These are phyloP conservation scores for Leucophenga montana DNA, from an alignment of 2,888 invertebrate species.

Conservation along the genomic window DNA sequence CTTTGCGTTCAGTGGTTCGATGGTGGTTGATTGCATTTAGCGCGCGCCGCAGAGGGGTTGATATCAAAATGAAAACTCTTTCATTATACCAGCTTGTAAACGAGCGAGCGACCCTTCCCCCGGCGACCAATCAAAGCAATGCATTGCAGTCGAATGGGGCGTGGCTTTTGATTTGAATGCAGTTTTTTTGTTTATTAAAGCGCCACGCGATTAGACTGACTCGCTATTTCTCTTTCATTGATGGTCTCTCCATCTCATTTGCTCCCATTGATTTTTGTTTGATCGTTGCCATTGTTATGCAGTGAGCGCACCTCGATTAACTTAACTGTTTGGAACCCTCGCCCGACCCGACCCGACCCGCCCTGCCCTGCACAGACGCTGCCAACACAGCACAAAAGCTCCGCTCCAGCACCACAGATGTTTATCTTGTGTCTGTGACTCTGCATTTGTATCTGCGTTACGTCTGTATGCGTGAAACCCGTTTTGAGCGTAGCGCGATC, in stretches of 20 bases:
- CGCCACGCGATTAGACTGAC: slow-evolving; percentile 29
- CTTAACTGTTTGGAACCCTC: neutral
- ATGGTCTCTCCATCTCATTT: slow-evolving; percentile 31
- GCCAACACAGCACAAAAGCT: slow-evolving; percentile 46
- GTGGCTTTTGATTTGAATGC: slow-evolving; percentile 40
- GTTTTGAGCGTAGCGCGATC: slow-evolving; percentile 58
- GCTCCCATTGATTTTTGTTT: slow-evolving; percentile 42
- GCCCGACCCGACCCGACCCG: neutral
- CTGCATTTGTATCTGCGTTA: neutral
- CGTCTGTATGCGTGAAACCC: slow-evolving; percentile 51
- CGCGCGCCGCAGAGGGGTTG: slow-evolving; percentile 48
- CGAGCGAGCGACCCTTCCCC: slow-evolving; percentile 48
- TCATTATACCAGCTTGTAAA: neutral
- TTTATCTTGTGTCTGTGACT: neutral
- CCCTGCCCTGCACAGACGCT: slow-evolving; percentile 49
- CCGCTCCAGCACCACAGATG: slow-evolving; percentile 21
- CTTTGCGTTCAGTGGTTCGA: slow-evolving; percentile 17
- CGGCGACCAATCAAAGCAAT: slow-evolving; percentile 54
- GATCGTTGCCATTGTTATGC: slow-evolving; percentile 69
- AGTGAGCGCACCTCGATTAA: neutral
- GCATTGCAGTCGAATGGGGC: slow-evolving; percentile 41
- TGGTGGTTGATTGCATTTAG: slow-evolving; percentile 40
- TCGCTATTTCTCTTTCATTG: slow-evolving; percentile 22
- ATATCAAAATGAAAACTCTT: slow-evolving; percentile 55
- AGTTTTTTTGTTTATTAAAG: slow-evolving; percentile 46